phyloP scores from a whole-genome alignment of 2,888 invertebrate genomes.

The Euplagia quadripunctaria region DNA sequence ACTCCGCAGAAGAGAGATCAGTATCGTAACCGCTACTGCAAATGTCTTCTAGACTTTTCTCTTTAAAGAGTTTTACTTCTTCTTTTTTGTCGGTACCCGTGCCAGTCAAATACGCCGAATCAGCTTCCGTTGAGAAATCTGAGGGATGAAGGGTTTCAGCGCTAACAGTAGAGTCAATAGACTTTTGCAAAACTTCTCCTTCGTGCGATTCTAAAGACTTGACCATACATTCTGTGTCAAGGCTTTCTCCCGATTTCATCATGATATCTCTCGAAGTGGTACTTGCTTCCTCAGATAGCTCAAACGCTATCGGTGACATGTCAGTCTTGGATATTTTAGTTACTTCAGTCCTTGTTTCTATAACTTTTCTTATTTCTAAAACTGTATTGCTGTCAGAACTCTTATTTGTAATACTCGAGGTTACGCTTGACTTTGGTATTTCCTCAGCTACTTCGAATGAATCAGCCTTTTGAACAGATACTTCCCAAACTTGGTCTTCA shows the following conservation, averaged over 20 bases:
- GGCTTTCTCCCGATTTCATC: constrained; percentile 85
- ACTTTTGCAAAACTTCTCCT: constrained; percentile 83
- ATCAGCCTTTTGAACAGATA: constrained; percentile 77
- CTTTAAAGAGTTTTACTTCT: constrained; percentile 80
- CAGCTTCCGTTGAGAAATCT: constrained; percentile 84
- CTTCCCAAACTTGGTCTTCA: constrained; percentile 82
- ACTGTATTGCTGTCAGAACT: constrained; percentile 66
- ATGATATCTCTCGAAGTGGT: constrained; percentile 81
- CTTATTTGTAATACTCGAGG: constrained; percentile 61
- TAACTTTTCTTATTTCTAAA: constrained; percentile 65
- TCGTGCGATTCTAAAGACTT: constrained; percentile 85
- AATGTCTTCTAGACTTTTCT: constrained; percentile 89
- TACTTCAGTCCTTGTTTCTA: constrained; percentile 66
- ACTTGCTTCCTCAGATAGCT: constrained; percentile 79
- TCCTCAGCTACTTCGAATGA: constrained; percentile 75
- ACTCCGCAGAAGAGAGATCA: constrained; percentile 89
- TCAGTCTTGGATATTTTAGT: constrained; percentile 73
- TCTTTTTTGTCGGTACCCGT: constrained; percentile 79
- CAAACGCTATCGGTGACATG: constrained; percentile 76
- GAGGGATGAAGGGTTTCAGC: constrained; percentile 85
- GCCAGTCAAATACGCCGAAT: constrained; percentile 83
- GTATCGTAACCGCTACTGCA: constrained; percentile 90
- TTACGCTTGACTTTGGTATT: constrained; percentile 61
- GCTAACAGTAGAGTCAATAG: constrained; percentile 85
- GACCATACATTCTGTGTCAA: constrained; percentile 84